Evolutionary conservation across 2,797 vertebrate species (phyloP), one percentile per base, ranked within the genome.

Genomic region (Glossophaga mutica): DNA sequence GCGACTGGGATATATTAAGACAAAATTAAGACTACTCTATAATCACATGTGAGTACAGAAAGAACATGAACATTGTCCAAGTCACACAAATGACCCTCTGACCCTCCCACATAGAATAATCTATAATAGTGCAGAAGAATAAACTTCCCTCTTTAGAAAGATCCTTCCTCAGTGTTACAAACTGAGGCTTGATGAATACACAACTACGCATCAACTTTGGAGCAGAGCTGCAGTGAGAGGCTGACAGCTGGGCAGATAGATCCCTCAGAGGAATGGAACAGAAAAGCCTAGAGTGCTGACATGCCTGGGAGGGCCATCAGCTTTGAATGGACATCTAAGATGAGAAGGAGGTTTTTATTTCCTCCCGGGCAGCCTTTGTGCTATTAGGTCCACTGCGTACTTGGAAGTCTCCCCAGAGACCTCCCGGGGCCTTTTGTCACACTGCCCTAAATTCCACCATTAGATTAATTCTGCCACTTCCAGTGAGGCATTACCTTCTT

Each of bases 191-290:
- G 50, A 59, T 71, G 84, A 90, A 94, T 85, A 81, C 50, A 92
- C 82, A 70, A 65, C 48, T 74, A 78, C 29, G 74, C 70, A 88
- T 92, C 22, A 85, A 15, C 73, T 76, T 95, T 76, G 42, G 39
- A 90, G 34, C 71, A 71, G 81, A 90, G 52, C 26, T 29, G 15
- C 83, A 71, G 32, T 50, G 85, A 87, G 55, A 71, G 76, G 81
- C 37, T 90, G 65, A 50, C 57, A 79, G 81, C 50, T 29, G 57
- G 85, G 94, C 86, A 92, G 85, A 90, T 46, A 90, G 89, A 79
- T 71, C 62, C 39, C 68, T 85, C 81, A 79, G 94, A 70, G 92
- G 87, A 90, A 94, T 79, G 55, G 24, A 79, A 39, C 48, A 34
- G 48, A 90, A 74, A 37, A 83, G 19, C 39, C 24, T 5, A 46